Conservation (phyloP, 2,888 invertebrate species). For the Carcina quercana region DNA sequence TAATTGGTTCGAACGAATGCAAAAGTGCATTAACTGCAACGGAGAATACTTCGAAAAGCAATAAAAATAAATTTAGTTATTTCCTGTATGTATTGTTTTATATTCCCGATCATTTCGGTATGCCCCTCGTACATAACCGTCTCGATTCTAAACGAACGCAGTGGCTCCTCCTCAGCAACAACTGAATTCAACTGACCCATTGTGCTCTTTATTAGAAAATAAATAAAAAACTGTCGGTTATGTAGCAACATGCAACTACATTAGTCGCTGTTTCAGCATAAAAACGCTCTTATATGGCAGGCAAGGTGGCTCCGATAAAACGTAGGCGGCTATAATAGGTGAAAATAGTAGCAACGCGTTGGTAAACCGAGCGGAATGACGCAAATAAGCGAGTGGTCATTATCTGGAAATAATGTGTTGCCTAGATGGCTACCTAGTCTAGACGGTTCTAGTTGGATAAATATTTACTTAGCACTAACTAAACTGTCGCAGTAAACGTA, state of each 20-base stretch:
- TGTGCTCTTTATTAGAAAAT: not conserved
- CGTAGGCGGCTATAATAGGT: not conserved
- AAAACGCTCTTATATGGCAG: not conserved
- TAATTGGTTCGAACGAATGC: no score
- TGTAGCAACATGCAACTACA: no score
- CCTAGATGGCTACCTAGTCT: conserved; percentile 1
- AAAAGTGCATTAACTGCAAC: no score
- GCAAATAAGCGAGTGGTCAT: not conserved
- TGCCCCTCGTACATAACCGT: no score
- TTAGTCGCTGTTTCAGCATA: not conserved
- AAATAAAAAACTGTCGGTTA: no score
- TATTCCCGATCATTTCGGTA: no score
- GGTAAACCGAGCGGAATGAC: not conserved
- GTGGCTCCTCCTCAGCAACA: conserved; percentile 4
- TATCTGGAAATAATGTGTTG: not conserved
- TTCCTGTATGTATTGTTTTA: no score
- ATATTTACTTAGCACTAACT: conserved; percentile 1
- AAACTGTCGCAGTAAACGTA: no score
- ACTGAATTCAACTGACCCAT: conserved; percentile 1
- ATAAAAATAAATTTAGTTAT: no score
- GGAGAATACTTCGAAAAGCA: no score
- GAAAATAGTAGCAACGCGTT: not conserved
- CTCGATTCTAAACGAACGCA: conserved; percentile 16
- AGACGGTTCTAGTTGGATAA: no score
- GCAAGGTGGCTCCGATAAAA: no score